Conservation (phyloP, 1,140 invertebrate genomes). For the Bathynomus jamesi region DNA sequence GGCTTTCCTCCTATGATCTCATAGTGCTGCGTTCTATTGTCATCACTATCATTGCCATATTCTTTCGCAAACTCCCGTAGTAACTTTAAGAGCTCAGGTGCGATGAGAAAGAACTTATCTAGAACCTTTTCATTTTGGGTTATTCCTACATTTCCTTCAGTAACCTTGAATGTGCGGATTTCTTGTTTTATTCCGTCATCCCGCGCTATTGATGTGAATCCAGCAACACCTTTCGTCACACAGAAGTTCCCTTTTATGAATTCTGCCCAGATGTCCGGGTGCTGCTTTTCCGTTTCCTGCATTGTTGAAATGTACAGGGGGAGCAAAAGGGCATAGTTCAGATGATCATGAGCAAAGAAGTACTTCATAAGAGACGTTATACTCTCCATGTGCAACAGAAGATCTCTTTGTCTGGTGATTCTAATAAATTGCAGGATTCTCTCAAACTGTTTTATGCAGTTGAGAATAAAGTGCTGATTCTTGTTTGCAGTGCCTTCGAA, state of each 20-base stretch:
- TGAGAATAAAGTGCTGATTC: too few relatives aligned
- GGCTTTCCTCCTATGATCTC: constrained; percentile 20
- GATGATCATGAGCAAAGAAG: too few relatives aligned
- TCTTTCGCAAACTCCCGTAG: constrained; percentile 13
- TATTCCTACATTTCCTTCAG: constrained; percentile 14
- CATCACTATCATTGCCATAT: constrained; percentile 10
- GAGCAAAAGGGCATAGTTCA: too few relatives aligned
- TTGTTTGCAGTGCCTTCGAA: too few relatives aligned
- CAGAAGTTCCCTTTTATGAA: too few relatives aligned
- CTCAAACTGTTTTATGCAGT: too few relatives aligned
- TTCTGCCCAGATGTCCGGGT: constrained; percentile 15
- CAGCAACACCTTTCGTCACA: constrained; percentile 18
- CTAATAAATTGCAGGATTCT: too few relatives aligned
- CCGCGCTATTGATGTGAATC: constrained; percentile 19
- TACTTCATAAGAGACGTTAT: too few relatives aligned
- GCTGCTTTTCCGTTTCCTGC: too few relatives aligned
- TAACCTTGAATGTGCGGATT: constrained; percentile 10
- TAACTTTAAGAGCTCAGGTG: constrained; percentile 17
- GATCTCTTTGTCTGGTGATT: too few relatives aligned
- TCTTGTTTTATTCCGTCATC: constrained; percentile 20
- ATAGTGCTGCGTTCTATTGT: constrained; percentile 13
- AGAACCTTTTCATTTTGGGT: constrained; percentile 22
- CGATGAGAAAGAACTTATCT: constrained; percentile 14
- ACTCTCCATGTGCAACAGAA: too few relatives aligned
- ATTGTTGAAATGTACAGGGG: too few relatives aligned